Evolutionary conservation across 2,113 vertebrate genomes (phyloP), one percentile per base, ranked within the genome.

Genomic region (Sceloporus tristichus): DNA sequence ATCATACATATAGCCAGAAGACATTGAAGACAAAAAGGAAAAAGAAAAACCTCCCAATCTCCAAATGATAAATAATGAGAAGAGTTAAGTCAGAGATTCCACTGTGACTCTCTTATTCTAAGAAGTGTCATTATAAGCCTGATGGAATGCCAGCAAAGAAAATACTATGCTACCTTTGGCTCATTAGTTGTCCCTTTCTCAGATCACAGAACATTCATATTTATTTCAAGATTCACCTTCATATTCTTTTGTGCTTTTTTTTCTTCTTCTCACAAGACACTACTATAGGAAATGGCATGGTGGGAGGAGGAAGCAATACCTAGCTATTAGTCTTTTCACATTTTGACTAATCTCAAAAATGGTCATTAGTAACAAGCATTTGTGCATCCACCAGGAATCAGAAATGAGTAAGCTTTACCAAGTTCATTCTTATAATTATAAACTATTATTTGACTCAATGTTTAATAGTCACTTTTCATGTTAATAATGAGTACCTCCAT

Each of bases 11-110:
- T 62, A 0, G 34, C 89, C 89, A 89, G 62, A 74, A 85, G 86
- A 93, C 92, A 87, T 82, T 66, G 77, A 88, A 88, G 62, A 88
- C 77, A 78, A 88, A 90, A 92, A 92, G 83, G 83, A 42, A 88
- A 84, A 84, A 78, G 89, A 92, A 92, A 92, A 94, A 89, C 79
- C 84, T 94, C 91, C 90, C 87, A 85, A 90, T 94, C 92, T 94
- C 88, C 94, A 96, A 95, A 96, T 93, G 86, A 93, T 93, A 96
- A 96, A 87, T 96, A 94, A 96, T 95, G 95, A 94, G 81, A 88
- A 95, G 92, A 92, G 93, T 95, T 95, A 95, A 90, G 91, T 79
- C 94, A 81, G 65, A 85, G 66, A 84, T 86, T 93, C 92, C 91
- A 75, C 79, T 68, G 93, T 82, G 85, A 95, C 91, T 89, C 92